phyloP scores from a whole-genome alignment of 2,797 vertebrate genomes.

The Linurgus olivaceus region DNA sequence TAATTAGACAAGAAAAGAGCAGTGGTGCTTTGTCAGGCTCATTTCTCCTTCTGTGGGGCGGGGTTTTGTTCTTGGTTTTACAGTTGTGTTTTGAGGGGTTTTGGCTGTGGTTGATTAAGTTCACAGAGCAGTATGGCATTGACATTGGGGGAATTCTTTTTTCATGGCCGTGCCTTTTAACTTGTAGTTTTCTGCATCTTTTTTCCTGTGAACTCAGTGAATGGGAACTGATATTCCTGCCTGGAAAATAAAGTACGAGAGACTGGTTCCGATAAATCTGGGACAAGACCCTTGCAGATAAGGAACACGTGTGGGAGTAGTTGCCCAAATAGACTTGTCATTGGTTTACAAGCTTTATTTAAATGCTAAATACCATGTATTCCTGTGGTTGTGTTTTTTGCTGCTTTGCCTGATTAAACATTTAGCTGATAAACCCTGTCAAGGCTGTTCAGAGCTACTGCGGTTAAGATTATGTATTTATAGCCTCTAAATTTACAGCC shows the following conservation, averaged over 20 bases:
- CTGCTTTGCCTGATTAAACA: constrained; percentile 63
- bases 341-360: constrained; percentile 47
- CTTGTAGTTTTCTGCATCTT: not conserved
- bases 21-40: not conserved
- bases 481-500: not conserved
- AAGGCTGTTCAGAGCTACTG: constrained; percentile 14
- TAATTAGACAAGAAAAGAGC: not conserved
- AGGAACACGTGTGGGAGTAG: constrained; percentile 23
- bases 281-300: constrained; percentile 44
- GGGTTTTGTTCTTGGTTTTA: not conserved
- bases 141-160: not conserved
- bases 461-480: not conserved
- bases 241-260: not conserved
- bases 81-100: accelerated
- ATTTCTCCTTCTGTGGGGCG: not conserved
- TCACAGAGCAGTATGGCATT: not conserved
- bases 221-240: not conserved
- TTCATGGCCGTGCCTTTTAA: not conserved
- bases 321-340: constrained; percentile 40
- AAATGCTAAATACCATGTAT: constrained; percentile 41
- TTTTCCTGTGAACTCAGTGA: not conserved
- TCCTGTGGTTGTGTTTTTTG: constrained; percentile 33
- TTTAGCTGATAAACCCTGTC: constrained; percentile 57
- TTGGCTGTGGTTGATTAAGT: not conserved
- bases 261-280: not conserved